A percentile compares a stretch with the other conserved stretches of the same genome.
Evolutionary conservation across 2,888 invertebrate species (phyloP).

Genomic region (Argyresthia albistria): DNA sequence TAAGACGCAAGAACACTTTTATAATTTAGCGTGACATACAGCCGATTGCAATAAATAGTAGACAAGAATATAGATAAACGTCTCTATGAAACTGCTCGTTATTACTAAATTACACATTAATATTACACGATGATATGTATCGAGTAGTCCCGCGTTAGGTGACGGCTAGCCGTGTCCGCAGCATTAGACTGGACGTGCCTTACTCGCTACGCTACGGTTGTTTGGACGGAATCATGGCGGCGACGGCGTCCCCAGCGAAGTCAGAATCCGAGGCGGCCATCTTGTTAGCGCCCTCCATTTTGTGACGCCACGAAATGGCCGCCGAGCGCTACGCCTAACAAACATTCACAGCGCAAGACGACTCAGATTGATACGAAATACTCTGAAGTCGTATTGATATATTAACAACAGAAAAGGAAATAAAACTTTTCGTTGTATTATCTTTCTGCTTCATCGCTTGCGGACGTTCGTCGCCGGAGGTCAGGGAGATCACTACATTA

Average conservation of each 20-base stretch:
- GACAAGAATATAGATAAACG: conserved; percentile 69
- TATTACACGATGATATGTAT: conserved; percentile 81
- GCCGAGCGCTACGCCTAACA: conserved; percentile 3
- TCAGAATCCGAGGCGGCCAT: conserved; percentile 19
- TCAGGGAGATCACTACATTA: conserved; percentile 70
- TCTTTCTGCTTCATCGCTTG: conserved; percentile 22
- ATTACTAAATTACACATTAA: conserved; percentile 70
- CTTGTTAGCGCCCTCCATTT: conserved; percentile 13
- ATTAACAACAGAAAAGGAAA: conserved; percentile 42
- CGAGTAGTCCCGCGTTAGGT: conserved; percentile 78
- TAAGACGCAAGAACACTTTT: conserved; percentile 19
- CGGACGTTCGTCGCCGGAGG: conserved; percentile 57
- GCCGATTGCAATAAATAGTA: conserved; percentile 59
- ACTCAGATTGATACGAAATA: too few relatives aligned
- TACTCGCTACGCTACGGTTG: conserved; percentile 71
- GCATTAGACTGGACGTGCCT: conserved; percentile 73
- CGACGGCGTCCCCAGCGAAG: conserved; percentile 38
- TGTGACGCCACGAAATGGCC: conserved; percentile 21
- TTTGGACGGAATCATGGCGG: conserved; percentile 73
- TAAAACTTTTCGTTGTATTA: conserved; percentile 63
- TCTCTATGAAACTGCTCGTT: conserved; percentile 71
- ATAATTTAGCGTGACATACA: conserved; percentile 57
- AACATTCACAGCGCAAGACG: conserved; percentile 5
- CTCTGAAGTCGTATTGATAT: too few relatives aligned
- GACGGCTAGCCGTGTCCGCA: conserved; percentile 69